Base-by-base conservation (phyloP, 2,888 invertebrate species). In the Sinohyriopsis cumingii region DNA sequence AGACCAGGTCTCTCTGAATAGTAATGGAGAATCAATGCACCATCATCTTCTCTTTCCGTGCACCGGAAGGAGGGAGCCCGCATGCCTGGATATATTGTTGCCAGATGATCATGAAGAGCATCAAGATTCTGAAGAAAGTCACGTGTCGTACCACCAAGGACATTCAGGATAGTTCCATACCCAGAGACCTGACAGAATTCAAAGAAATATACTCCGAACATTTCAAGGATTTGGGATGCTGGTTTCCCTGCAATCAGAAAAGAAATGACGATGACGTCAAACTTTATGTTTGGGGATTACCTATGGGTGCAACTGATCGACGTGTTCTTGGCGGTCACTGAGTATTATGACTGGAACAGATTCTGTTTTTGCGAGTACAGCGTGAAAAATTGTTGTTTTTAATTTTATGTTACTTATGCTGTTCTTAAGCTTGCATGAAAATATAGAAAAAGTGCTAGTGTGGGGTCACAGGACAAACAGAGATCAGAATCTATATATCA, bases 101-200 rank as follows among this genome's bases (percentile, higher is more conserved):
- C 96, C 86, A 98, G 92, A 89, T 98, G 98, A 88, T 98, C 98
- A 87, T 98, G 98, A 4, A 99, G 92, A 6, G 98, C 97, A 89
- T 99, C 98, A 86, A 99, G 91, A 90, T 98, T 98, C 95, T 98
- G 91, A 76, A 98, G 91, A 90, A 99, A 99, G 90, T 98, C 98
- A 77, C 96, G 92, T 0, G 97, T 97, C 20, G 97, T 97, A 12
- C 97, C 96, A 57, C 98, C 98, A 9, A 98, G 91, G 1, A 97
- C 97, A 91, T 97, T 96, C 55, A 98, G 92, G 79, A 98, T 98
- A 91, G 96, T 96, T 88, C 97, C 97, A 87, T 97, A 98, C 7
- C 98, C 98, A 5, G 97, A 86, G 67, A 86, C 87, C 61, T 85
- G 81, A 73, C 88, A 88, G 73, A 86, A 87, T 45, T 85, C 83